Conservation (phyloP, 2,113 vertebrate species). For the Saccopteryx bilineata region DNA sequence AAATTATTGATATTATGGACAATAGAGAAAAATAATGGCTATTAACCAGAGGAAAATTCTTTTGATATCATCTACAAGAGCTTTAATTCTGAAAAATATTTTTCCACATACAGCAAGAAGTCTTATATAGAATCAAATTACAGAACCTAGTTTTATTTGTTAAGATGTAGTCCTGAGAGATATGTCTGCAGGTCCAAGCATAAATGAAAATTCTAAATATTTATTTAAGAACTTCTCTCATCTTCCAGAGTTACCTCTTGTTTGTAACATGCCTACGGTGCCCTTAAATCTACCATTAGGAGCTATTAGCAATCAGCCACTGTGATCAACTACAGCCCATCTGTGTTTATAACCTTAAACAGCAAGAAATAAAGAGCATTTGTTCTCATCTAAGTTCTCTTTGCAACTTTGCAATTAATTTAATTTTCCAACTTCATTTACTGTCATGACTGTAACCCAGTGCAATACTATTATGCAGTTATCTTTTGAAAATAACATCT, state of each 20-base stretch:
- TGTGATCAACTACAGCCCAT: neutral
- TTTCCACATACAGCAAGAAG: neutral
- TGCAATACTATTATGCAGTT: neutral
- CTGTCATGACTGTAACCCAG: neutral
- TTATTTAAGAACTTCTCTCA: neutral
- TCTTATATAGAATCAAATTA: neutral
- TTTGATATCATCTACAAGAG: constrained; percentile 5
- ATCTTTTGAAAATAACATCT: neutral
- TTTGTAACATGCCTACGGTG: neutral
- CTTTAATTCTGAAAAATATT: neutral
- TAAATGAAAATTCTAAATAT: neutral
- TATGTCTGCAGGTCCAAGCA: neutral
- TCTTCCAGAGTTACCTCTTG: neutral
- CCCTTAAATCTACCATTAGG: neutral
- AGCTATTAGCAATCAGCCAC: neutral
- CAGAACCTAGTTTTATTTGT: neutral
- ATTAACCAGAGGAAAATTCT: neutral
- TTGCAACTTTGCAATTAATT: neutral
- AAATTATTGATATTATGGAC: neutral
- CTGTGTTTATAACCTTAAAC: neutral
- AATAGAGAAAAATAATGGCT: neutral
- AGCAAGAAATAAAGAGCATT: neutral
- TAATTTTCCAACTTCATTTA: neutral
- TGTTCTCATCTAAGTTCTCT: neutral
- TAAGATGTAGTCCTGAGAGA: neutral